These are phyloP conservation scores for Microcebus murinus DNA, from an alignment of 2,113 vertebrate species.

Conservation along the genomic window DNA sequence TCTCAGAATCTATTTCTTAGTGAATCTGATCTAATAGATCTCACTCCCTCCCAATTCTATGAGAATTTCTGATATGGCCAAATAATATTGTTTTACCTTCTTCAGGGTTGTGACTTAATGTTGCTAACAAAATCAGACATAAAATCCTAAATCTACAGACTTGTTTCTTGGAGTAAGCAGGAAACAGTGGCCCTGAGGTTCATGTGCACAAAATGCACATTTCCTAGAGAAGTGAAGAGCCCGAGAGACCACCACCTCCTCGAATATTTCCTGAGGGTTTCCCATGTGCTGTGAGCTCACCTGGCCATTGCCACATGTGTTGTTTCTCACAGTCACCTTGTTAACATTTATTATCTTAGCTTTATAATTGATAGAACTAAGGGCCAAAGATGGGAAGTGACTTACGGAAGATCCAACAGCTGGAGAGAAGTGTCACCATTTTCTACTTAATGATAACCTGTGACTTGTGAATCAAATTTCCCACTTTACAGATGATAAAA, in stretches of 20 bases:
- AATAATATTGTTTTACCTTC: background rate
- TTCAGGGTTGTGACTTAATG: background rate
- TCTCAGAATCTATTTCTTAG: background rate
- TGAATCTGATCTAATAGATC: background rate
- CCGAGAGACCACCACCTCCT: rapidly evolving
- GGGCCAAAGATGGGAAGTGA: background rate
- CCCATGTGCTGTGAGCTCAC: background rate
- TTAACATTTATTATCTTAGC: background rate
- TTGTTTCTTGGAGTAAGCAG: background rate
- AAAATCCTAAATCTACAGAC: background rate
- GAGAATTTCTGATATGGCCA: background rate
- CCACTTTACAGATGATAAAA: background rate
- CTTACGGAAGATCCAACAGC: background rate
- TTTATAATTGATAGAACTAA: background rate
- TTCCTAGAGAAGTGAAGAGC: background rate
- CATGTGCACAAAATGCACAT: background rate
- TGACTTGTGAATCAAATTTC: background rate
- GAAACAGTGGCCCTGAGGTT: background rate
- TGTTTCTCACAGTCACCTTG: background rate
- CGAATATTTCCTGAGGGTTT: background rate
- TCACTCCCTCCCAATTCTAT: background rate
- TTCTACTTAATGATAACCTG: background rate
- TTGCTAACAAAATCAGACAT: background rate
- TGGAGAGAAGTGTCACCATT: background rate
- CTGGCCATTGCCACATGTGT: rapidly evolving